Evolutionary conservation across 2,888 invertebrate genomes (phyloP).

Genomic region (Rhaphigaster nebulosa): DNA sequence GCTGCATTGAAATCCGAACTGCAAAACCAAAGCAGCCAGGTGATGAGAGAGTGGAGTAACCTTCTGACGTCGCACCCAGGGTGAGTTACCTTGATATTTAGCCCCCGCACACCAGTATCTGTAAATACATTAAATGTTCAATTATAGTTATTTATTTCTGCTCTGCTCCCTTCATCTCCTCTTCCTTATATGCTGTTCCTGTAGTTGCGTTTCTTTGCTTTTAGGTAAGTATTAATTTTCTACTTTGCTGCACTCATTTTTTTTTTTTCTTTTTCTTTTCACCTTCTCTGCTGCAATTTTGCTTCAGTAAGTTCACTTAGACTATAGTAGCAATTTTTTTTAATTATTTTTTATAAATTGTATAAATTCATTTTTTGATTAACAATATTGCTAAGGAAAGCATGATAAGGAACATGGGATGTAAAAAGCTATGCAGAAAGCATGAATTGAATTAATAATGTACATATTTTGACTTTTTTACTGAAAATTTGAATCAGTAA

Average conservation of each 20-base stretch:
- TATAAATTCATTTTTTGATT: neutral
- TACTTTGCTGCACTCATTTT: neutral
- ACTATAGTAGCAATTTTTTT: neutral
- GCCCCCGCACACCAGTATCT: conserved; percentile 32
- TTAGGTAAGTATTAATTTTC: conserved; percentile 43
- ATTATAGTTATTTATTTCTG: conserved; percentile 56
- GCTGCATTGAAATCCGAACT: conserved; percentile 71
- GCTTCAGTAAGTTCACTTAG: conserved; percentile 23
- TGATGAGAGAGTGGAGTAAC: conserved; percentile 73
- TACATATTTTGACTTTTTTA: conserved; percentile 11
- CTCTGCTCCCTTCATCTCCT: conserved; percentile 47
- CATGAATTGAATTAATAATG: neutral
- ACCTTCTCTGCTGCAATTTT: neutral
- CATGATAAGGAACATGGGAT: conserved; percentile 48
- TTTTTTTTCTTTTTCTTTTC: neutral
- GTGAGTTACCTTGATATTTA: conserved; percentile 64
- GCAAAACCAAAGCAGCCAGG: conserved; percentile 71
- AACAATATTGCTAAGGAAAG: conserved; percentile 22
- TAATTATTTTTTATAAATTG: conserved; percentile 16
- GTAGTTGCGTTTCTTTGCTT: conserved; percentile 36
- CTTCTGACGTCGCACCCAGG: conserved; percentile 70
- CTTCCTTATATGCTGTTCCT: conserved; percentile 50
- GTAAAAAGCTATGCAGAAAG: conserved; percentile 42
- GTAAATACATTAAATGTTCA: conserved; percentile 54
- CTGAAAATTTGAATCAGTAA: neutral